These are phyloP conservation scores for Archaeoteleia sp. DNA, from an alignment of 2,888 invertebrate genomes.

Conservation along the genomic window DNA sequence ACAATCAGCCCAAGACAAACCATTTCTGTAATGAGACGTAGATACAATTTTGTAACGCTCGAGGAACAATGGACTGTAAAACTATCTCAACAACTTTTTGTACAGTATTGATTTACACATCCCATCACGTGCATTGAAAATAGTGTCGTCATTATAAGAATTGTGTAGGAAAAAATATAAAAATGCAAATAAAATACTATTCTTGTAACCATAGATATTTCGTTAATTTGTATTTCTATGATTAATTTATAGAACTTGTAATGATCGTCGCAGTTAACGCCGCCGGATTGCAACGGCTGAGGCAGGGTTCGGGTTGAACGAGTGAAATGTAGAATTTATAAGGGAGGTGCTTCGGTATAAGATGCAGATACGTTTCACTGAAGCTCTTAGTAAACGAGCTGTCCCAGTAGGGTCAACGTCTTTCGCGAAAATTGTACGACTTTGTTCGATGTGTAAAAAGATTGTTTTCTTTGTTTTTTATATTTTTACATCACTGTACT, in stretches of 20 bases:
- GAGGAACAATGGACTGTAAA: conserved; percentile 43
- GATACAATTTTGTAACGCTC: conserved; percentile 42
- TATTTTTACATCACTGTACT: too few relatives aligned
- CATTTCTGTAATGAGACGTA: conserved; percentile 12
- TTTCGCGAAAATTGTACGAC: conserved; percentile 55
- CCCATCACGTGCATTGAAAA: conserved; percentile 12
- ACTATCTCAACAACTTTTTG: conserved; percentile 29
- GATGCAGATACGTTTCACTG: conserved; percentile 66
- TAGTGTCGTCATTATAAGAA: conserved; percentile 6
- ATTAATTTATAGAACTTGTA: conserved; percentile 14
- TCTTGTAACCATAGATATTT: too few relatives aligned
- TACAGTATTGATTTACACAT: conserved; percentile 26
- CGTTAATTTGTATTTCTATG: not conserved
- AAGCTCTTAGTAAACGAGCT: conserved; percentile 63
- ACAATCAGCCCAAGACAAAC: conserved; percentile 40
- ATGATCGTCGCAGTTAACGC: conserved; percentile 13
- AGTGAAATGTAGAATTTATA: conserved; percentile 55
- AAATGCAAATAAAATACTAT: too few relatives aligned
- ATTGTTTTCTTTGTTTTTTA: too few relatives aligned
- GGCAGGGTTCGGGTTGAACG: conserved; percentile 41
- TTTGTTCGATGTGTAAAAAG: too few relatives aligned
- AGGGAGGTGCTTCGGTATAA: conserved; percentile 62
- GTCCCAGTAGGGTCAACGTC: conserved; percentile 58
- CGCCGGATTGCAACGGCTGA: conserved; percentile 19
- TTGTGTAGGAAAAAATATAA: too few relatives aligned